phyloP scores from a whole-genome alignment of 2,113 vertebrate species.

The Actenoides hombroni region DNA sequence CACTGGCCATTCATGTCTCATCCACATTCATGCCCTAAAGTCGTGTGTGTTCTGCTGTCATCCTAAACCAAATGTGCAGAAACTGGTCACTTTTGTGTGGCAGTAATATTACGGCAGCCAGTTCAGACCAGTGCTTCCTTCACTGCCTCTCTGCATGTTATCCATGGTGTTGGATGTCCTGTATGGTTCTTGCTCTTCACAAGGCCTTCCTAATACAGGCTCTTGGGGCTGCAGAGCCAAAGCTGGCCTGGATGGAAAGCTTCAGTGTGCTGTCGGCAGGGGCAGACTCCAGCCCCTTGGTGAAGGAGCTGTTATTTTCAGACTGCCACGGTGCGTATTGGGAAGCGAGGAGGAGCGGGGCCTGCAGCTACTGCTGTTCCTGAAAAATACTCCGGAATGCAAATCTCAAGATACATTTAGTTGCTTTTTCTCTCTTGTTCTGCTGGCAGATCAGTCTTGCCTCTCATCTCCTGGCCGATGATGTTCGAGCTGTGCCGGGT shows the following conservation, averaged over 20 bases:
- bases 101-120: background rate
- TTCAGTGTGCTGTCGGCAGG: background rate
- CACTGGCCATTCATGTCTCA: background rate
- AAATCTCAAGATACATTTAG: background rate
- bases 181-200: background rate
- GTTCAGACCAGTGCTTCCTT: background rate
- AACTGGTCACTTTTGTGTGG: background rate
- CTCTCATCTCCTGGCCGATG: background rate
- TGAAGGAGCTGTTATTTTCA: accelerated
- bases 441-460: background rate
- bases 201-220: background rate
- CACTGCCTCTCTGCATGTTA: background rate
- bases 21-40: background rate
- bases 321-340: background rate
- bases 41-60: background rate
- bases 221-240: background rate
- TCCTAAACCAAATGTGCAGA: background rate
- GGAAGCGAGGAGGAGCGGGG: background rate
- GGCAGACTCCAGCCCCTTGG: background rate
- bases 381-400: background rate
- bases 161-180: background rate
- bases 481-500: background rate
- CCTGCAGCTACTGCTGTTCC: background rate
- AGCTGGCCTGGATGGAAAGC: background rate
- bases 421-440: background rate